phyloP scores from a whole-genome alignment of 1,140 invertebrate genomes.

The Anastrepha ludens region DNA sequence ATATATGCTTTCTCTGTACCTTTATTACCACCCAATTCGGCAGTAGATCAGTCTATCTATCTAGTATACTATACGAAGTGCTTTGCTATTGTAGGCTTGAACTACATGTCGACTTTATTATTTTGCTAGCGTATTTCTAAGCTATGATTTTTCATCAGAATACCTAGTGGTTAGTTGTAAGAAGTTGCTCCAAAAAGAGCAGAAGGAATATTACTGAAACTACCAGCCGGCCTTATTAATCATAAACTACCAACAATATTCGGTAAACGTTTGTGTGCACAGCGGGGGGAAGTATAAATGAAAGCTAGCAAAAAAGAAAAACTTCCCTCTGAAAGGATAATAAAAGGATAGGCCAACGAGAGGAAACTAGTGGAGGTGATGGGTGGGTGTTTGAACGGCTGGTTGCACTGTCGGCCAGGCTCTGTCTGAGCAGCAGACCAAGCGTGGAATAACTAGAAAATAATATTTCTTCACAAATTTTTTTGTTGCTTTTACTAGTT shows the following conservation, averaged over 20 bases:
- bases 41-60: too few relatives aligned
- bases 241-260: constrained; percentile 1
- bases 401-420: constrained; percentile 52
- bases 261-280: not conserved
- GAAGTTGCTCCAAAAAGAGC: too few relatives aligned
- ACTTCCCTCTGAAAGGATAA: constrained; percentile 50
- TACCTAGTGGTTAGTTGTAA: too few relatives aligned
- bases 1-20: too few relatives aligned
- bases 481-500: not conserved
- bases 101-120: too few relatives aligned
- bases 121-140: too few relatives aligned
- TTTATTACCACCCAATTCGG: too few relatives aligned
- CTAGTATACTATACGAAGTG: too few relatives aligned
- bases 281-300: not conserved
- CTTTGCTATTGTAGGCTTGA: too few relatives aligned
- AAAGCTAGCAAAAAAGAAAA: constrained; percentile 5
- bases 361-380: constrained; percentile 60
- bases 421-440: not conserved
- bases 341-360: constrained; percentile 65
- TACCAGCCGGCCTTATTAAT: constrained; percentile 53
- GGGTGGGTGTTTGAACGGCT: constrained; percentile 20
- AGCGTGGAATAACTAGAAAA: constrained; percentile 56
- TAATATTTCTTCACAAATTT: constrained; percentile 62
- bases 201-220: constrained; percentile 6
- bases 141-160: too few relatives aligned